These are phyloP conservation scores for Machaerirhynchus nigripectus DNA, from an alignment of 2,113 vertebrate species.

Conservation along the genomic window DNA sequence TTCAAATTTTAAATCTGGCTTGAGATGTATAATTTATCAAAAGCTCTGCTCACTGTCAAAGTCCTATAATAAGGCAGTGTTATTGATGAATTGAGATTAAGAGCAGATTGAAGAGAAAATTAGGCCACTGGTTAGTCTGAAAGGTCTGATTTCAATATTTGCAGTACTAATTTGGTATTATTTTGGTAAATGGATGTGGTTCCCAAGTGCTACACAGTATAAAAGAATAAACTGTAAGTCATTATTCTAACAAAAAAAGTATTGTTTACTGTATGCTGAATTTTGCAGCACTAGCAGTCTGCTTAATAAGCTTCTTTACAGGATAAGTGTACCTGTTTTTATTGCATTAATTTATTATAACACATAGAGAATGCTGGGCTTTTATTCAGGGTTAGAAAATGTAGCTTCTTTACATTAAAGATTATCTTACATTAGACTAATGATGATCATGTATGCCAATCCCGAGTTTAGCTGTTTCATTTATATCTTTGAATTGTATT, in stretches of 20 bases:
- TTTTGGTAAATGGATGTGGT: constrained; percentile 84
- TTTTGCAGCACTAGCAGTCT: constrained; percentile 77
- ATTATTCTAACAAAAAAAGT: constrained; percentile 77
- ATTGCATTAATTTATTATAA: constrained; percentile 76
- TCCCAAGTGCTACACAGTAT: constrained; percentile 68
- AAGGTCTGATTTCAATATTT: constrained; percentile 91
- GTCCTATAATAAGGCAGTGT: constrained; percentile 89
- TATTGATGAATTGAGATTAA: constrained; percentile 99
- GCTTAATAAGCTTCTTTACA: constrained; percentile 77
- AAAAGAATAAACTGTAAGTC: constrained; percentile 73
- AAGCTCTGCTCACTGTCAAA: constrained; percentile 90
- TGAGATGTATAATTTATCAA: constrained; percentile 99
- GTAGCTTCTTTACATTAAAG: constrained; percentile 69
- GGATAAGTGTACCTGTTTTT: constrained; percentile 76
- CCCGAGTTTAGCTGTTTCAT: constrained; percentile 60
- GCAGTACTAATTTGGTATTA: constrained; percentile 90
- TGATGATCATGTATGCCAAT: constrained; percentile 16
- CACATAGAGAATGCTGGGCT: constrained; percentile 54
- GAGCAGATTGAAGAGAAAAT: constrained; percentile 92
- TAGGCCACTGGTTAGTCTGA: constrained; percentile 84
- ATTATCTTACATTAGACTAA: constrained; percentile 70
- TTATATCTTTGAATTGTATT: constrained; percentile 68
- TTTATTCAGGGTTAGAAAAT: constrained; percentile 72
- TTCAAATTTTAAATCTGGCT: constrained; percentile 97
- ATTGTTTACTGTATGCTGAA: constrained; percentile 69